Evolutionary conservation across 2,113 vertebrate species (phyloP).

Genomic region (Ariopsis seemanni): DNA sequence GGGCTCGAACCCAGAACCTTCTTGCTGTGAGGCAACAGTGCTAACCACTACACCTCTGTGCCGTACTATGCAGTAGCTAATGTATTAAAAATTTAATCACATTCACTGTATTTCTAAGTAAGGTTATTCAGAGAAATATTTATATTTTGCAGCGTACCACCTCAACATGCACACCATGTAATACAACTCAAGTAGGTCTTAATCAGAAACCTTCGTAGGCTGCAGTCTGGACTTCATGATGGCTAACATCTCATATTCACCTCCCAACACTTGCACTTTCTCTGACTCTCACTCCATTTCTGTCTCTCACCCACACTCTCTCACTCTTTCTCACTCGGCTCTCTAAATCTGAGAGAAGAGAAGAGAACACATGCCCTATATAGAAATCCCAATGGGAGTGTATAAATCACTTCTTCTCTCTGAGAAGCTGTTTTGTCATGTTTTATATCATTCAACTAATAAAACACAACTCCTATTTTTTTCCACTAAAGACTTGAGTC

Average conservation of each 20-base stretch:
- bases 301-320: constrained; percentile 30
- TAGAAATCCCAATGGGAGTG: constrained; percentile 67
- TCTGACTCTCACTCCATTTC: constrained; percentile 10
- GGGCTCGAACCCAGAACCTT: too few species aligned
- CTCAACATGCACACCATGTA: neutral
- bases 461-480: constrained; percentile 67
- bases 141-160: neutral
- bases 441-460: constrained; percentile 76
- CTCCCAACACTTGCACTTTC: neutral
- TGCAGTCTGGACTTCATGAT: constrained; percentile 6
- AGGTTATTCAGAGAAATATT: neutral
- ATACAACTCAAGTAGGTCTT: neutral
- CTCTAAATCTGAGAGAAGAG: constrained; percentile 51
- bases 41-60: too few species aligned
- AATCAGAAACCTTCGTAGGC: neutral
- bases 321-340: constrained; percentile 29
- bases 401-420: constrained; percentile 70
- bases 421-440: constrained; percentile 75
- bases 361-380: constrained; percentile 69
- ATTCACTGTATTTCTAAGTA: neutral
- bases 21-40: too few species aligned
- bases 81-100: neutral
- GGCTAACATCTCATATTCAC: neutral
- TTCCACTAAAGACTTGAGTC: constrained; percentile 67
- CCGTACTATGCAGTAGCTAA: too few species aligned